Conservation (phyloP, 1,140 invertebrate species). For the Calliphora vicina region DNA sequence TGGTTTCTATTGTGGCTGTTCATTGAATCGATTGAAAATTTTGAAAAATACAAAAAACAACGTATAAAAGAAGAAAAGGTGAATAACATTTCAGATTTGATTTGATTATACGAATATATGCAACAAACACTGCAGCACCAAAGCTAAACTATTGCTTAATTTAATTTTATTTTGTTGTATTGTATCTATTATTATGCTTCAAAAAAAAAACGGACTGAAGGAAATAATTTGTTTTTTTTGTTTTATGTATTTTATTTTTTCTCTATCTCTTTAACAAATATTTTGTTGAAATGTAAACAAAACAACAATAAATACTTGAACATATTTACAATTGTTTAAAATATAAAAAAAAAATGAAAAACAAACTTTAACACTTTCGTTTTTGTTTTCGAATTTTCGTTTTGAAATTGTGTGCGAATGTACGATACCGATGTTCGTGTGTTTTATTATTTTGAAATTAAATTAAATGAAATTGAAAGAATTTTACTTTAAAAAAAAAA, state of each 20-base stretch:
- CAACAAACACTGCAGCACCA: not conserved
- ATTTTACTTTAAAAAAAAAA: not conserved
- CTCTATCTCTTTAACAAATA: not conserved
- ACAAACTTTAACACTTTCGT: not conserved
- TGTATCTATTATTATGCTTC: slow-evolving; percentile 35
- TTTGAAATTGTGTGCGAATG: not conserved
- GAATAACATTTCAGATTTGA: slow-evolving; percentile 32
- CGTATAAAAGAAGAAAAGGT: slow-evolving; percentile 15
- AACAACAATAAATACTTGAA: not conserved
- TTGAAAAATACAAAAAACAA: too few species aligned
- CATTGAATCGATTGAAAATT: not conserved
- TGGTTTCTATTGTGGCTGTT: not conserved
- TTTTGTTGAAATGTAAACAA: not conserved
- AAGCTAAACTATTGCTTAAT: slow-evolving; percentile 6
- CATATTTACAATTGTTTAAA: not conserved
- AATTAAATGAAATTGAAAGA: not conserved
- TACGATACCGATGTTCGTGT: not conserved
- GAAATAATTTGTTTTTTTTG: not conserved
- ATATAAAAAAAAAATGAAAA: not conserved
- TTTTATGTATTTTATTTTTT: not conserved
- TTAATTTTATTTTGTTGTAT: slow-evolving; percentile 18
- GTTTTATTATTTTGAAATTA: not conserved
- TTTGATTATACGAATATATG: slow-evolving; percentile 16
- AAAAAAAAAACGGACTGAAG: not conserved
- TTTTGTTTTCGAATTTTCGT: not conserved